A percentile compares a stretch with the other conserved stretches of the same genome.
Conservation (phyloP, 2,113 vertebrate genomes). For the Agelaius tricolor region DNA sequence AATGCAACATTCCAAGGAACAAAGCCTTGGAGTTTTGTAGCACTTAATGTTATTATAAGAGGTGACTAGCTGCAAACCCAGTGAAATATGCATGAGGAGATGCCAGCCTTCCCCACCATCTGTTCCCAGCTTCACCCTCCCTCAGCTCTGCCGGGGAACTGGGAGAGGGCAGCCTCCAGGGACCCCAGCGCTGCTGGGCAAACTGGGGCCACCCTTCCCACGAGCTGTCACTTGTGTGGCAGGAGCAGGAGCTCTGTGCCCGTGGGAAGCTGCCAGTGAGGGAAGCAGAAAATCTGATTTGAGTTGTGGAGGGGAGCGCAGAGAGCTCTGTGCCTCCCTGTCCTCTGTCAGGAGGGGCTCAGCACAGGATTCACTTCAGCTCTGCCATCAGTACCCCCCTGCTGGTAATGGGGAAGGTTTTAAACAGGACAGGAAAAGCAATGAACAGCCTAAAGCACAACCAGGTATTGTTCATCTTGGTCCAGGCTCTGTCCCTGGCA, state of each 20-base stretch:
- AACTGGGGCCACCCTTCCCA: neutral
- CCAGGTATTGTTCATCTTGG: fast-evolving
- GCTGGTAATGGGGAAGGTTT: neutral
- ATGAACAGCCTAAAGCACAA: neutral
- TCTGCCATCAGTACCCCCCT: neutral
- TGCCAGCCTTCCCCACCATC: slow-evolving; percentile 39
- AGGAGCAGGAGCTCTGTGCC: slow-evolving; percentile 27
- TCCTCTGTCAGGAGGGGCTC: neutral
- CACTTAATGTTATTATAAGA: slow-evolving; percentile 31
- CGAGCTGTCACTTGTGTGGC: neutral
- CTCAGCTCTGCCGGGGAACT: neutral
- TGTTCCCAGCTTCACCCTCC: slow-evolving; percentile 23
- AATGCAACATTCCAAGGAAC: slow-evolving; percentile 1
- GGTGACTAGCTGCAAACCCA: slow-evolving; percentile 34
- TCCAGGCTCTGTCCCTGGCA: neutral
- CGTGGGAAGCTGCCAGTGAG: neutral
- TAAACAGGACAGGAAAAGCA: neutral
- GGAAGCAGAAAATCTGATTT: neutral
- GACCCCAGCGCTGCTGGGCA: slow-evolving; percentile 29
- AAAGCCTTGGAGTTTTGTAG: slow-evolving; percentile 20
- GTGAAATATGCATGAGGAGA: slow-evolving; percentile 42
- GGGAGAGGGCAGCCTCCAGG: slow-evolving; percentile 16
- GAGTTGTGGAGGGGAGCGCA: neutral
- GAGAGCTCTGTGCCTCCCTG: neutral
- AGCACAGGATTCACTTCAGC: neutral